These are phyloP conservation scores for Syncerus caffer DNA, from an alignment of 2,797 vertebrate species.

Conservation along the genomic window DNA sequence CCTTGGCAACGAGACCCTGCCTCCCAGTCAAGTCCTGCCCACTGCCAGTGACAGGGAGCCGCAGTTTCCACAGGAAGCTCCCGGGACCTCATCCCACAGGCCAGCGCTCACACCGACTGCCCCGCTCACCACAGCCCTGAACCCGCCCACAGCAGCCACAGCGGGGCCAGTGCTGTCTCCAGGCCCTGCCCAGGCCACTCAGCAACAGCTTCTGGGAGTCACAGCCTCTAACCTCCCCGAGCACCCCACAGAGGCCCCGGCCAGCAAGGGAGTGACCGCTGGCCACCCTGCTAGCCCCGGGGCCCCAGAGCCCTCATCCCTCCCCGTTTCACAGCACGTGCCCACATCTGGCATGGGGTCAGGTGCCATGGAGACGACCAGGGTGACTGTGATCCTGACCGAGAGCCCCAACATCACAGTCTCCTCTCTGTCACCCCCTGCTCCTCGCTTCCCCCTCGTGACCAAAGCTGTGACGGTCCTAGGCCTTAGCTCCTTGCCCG, in stretches of 20 bases:
- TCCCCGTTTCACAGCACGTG: neutral
- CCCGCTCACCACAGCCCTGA: neutral
- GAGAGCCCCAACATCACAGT: slow-evolving; percentile 35
- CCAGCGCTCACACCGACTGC: neutral
- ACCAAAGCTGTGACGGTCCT: slow-evolving; percentile 59
- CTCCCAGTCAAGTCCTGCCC: neutral
- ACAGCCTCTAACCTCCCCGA: neutral
- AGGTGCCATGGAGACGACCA: slow-evolving; percentile 6
- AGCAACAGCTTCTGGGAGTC: neutral
- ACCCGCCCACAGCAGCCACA: neutral
- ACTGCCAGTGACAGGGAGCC: slow-evolving; percentile 14
- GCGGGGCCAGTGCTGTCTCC: neutral
- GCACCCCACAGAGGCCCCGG: neutral
- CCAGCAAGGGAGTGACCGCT: neutral
- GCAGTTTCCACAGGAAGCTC: neutral
- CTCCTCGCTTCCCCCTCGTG: slow-evolving; percentile 46
- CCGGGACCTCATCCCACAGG: neutral
- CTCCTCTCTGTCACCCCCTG: neutral
- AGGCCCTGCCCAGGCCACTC: neutral
- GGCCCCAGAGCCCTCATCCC: neutral
- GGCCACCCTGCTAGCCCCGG: neutral
- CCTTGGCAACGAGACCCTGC: slow-evolving; percentile 34
- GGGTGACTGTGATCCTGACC: slow-evolving; percentile 14
- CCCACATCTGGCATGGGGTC: neutral
- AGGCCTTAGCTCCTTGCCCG: neutral